phyloP scores from a whole-genome alignment of 2,113 vertebrate genomes.

The Excalfactoria chinensis region DNA sequence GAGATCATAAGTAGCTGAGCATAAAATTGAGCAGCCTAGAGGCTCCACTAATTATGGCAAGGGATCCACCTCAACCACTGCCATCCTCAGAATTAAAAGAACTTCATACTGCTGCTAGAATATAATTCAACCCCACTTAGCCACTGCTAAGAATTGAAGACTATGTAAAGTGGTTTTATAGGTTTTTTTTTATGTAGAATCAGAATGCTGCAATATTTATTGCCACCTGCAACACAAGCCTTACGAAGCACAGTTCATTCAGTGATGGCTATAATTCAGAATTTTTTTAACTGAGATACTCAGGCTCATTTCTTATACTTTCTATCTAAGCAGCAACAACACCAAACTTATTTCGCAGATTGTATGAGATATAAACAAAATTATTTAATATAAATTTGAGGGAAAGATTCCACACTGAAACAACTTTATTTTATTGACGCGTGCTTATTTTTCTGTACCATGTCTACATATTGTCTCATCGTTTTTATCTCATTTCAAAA shows the following conservation, averaged over 20 bases:
- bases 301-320: background rate
- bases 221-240: background rate
- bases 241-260: background rate
- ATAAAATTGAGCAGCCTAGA: background rate
- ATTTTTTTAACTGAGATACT: background rate
- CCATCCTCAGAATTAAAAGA: background rate
- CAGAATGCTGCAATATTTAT: background rate
- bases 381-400: background rate
- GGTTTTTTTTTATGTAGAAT: background rate
- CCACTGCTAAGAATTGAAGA: background rate
- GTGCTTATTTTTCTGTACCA: background rate
- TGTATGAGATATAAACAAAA: background rate
- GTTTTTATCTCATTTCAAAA: background rate
- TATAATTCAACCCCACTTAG: background rate
- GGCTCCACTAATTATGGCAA: background rate
- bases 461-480: background rate
- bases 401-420: background rate
- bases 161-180: background rate
- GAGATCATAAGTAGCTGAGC: background rate
- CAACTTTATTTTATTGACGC: background rate
- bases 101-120: background rate
- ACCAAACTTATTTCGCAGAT: background rate
- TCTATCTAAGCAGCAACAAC: background rate
- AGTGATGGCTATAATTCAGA: background rate
- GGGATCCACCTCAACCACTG: background rate